Evolutionary conservation across 2,888 invertebrate genomes (phyloP).

Genomic region (Agrenia bidenticulata): DNA sequence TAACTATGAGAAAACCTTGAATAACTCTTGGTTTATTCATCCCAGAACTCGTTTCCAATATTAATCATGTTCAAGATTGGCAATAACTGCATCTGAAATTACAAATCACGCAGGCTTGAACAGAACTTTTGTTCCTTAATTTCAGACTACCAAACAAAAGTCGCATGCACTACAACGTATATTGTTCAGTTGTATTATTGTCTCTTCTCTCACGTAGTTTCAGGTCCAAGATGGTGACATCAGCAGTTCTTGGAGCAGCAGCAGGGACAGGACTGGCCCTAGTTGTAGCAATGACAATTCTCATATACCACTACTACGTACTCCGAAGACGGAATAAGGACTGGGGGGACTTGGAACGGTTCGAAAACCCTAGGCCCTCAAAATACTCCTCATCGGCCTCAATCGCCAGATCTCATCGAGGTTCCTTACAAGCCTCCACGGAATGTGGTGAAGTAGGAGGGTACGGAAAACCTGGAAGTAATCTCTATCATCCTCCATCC

Average conservation of each 20-base stretch:
- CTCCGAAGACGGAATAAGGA: constrained; percentile 63
- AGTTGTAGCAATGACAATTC: constrained; percentile 66
- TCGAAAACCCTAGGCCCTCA: constrained; percentile 41
- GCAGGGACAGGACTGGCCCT: constrained; percentile 62
- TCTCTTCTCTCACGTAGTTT: too few species aligned
- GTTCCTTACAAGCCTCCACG: constrained; percentile 25
- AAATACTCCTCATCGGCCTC: constrained; percentile 44
- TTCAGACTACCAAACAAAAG: neutral
- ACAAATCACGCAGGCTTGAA: too few species aligned
- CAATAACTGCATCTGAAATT: too few species aligned
- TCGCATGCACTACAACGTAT: too few species aligned
- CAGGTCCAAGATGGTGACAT: constrained; percentile 61
- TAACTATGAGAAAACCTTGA: too few species aligned
- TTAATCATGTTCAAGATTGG: too few species aligned
- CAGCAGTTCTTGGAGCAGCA: constrained; percentile 69
- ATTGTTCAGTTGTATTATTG: too few species aligned
- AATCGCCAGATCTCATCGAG: neutral
- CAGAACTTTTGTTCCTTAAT: too few species aligned
- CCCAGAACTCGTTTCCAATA: too few species aligned
- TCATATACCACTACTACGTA: constrained; percentile 68
- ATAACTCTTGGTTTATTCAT: too few species aligned
- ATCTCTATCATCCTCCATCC: neutral
- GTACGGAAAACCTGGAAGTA: constrained; percentile 10
- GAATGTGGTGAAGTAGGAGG: neutral
- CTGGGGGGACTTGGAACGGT: constrained; percentile 64